Conservation (phyloP, 2,888 invertebrate species). For the Pomacea canaliculata region DNA sequence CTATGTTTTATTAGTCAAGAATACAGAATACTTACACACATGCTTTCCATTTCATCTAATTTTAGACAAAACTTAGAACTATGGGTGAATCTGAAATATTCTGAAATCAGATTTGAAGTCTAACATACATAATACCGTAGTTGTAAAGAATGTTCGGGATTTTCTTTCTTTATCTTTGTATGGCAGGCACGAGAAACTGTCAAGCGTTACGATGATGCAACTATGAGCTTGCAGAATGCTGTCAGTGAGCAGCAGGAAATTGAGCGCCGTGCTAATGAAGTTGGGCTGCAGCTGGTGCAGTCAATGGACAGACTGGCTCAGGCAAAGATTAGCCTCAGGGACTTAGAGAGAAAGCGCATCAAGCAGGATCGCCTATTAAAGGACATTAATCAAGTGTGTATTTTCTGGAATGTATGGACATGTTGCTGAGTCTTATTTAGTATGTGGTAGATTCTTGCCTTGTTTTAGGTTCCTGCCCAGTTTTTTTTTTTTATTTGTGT, state of each 20-base stretch:
- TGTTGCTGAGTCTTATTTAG: background rate
- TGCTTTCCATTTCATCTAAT: no score
- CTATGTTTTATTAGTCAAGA: no score
- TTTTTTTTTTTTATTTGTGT: no score
- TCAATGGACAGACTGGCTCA: constrained; percentile 51
- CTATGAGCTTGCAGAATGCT: constrained; percentile 46
- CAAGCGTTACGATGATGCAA: constrained; percentile 55
- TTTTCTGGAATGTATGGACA: background rate
- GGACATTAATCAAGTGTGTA: constrained; percentile 58
- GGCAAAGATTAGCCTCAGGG: constrained; percentile 51
- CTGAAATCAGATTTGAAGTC: no score
- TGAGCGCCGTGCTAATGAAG: constrained; percentile 59
- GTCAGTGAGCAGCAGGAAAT: constrained; percentile 59
- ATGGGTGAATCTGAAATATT: no score
- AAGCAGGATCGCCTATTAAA: constrained; percentile 56
- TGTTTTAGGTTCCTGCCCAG: no score
- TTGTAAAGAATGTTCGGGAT: no score
- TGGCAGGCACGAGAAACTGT: constrained; percentile 46
- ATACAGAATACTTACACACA: no score
- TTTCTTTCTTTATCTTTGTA: no score
- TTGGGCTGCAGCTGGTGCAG: constrained; percentile 58
- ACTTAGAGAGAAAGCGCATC: constrained; percentile 45
- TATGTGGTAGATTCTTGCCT: no score
- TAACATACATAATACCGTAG: no score
- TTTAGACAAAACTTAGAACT: no score